phyloP scores from a whole-genome alignment of 2,113 vertebrate genomes.

The Toxotes chatareus region DNA sequence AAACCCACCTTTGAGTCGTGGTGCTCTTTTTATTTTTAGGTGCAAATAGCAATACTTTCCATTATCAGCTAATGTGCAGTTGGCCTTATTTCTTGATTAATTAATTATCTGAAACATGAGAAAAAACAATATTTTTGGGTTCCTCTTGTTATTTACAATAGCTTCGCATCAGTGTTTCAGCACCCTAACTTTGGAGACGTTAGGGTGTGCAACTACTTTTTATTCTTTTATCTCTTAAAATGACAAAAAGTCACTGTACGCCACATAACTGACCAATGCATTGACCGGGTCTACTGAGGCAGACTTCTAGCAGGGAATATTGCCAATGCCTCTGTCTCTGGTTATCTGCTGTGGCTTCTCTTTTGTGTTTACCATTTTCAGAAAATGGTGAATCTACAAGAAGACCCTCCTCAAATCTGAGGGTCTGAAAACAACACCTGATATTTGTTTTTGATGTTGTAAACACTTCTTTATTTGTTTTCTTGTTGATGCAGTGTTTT shows the following conservation, averaged over 20 bases:
- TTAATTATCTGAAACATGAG: neutral
- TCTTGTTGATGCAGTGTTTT: neutral
- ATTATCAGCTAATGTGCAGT: neutral
- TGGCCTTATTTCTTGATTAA: neutral
- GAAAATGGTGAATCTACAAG: neutral
- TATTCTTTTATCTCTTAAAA: neutral
- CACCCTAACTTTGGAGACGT: neutral
- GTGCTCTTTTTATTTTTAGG: neutral
- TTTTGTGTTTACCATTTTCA: neutral
- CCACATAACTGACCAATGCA: neutral
- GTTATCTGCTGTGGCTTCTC: neutral
- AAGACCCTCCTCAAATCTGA: neutral
- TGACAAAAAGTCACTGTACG: neutral
- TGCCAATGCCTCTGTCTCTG: neutral
- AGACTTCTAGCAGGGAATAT: neutral
- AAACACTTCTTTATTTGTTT: neutral
- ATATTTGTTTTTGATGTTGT: neutral
- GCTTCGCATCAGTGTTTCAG: neutral
- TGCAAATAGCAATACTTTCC: too few relatives aligned
- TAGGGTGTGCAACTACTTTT: neutral
- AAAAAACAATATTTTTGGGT: neutral
- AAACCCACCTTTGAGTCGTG: neutral
- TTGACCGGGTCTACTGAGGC: neutral
- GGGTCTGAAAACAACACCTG: neutral
- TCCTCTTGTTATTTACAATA: neutral